phyloP scores from a whole-genome alignment of 2,797 vertebrate genomes.

The Hippopotamyrus pictus region DNA sequence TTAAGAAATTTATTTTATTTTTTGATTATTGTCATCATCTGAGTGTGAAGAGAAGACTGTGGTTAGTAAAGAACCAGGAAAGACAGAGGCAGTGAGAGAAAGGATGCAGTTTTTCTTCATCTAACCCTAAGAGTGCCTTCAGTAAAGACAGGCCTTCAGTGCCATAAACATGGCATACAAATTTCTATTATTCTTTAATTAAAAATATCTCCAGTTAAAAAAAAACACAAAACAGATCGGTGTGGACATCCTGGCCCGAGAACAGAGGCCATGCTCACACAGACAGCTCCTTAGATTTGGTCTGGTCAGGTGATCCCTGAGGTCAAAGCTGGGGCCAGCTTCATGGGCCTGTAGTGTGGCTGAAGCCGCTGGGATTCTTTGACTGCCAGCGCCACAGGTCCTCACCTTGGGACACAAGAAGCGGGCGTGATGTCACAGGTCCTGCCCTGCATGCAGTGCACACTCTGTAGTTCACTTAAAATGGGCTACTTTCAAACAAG shows the following conservation, averaged over 20 bases:
- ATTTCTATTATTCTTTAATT: not conserved
- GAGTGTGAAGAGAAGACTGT: not conserved
- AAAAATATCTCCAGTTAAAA: constrained; percentile 2
- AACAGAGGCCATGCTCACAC: not conserved
- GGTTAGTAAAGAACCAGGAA: not conserved
- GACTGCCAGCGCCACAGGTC: constrained; percentile 97
- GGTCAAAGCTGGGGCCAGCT: not conserved
- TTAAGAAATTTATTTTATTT: not conserved
- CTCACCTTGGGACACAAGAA: constrained; percentile 63
- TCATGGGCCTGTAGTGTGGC: constrained; percentile 33
- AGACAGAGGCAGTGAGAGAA: not conserved
- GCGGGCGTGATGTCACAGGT: constrained; percentile 2
- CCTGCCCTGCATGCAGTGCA: not conserved
- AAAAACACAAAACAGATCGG: not conserved
- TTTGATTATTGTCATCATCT: not conserved
- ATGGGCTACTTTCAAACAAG: not conserved
- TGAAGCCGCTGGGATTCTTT: constrained; percentile 82
- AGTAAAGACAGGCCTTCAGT: not conserved
- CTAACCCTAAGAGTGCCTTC: not conserved
- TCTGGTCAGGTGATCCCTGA: constrained; percentile 14
- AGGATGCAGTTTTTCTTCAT: not conserved
- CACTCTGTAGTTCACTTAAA: not conserved
- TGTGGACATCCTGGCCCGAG: not conserved
- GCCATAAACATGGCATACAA: not conserved
- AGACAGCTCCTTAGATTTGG: not conserved